Conservation (phyloP, 2,113 vertebrate species). For the Ochotona curzoniae region DNA sequence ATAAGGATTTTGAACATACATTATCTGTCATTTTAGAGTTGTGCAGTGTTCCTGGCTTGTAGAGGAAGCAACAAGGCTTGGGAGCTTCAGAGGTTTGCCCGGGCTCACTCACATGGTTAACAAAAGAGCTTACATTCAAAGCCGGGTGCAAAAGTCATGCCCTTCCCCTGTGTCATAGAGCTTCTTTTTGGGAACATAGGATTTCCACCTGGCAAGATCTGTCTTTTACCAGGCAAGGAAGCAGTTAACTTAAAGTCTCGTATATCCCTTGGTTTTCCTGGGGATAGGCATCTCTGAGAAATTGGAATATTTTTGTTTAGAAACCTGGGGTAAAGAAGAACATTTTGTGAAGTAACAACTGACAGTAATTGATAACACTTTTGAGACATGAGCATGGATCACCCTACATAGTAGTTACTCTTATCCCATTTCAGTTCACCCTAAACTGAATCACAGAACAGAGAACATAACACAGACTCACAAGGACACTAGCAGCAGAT, state of each 20-base stretch:
- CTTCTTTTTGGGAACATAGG: neutral
- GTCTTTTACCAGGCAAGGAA: neutral
- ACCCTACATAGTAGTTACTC: neutral
- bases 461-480: neutral
- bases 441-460: slow-evolving; percentile 15
- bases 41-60: neutral
- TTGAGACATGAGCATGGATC: neutral
- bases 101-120: neutral
- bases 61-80: neutral
- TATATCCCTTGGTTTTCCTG: neutral
- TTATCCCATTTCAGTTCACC: neutral
- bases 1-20: neutral
- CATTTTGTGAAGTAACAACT: neutral
- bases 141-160: neutral
- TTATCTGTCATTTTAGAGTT: neutral
- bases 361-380: neutral
- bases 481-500: neutral
- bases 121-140: neutral
- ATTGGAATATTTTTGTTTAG: neutral
- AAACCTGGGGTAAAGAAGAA: neutral
- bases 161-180: neutral
- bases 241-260: neutral
- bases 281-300: neutral
- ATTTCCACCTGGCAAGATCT: neutral
- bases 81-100: neutral